Base-by-base conservation (phyloP, 2,888 invertebrate genomes). In the Noctua comes region DNA sequence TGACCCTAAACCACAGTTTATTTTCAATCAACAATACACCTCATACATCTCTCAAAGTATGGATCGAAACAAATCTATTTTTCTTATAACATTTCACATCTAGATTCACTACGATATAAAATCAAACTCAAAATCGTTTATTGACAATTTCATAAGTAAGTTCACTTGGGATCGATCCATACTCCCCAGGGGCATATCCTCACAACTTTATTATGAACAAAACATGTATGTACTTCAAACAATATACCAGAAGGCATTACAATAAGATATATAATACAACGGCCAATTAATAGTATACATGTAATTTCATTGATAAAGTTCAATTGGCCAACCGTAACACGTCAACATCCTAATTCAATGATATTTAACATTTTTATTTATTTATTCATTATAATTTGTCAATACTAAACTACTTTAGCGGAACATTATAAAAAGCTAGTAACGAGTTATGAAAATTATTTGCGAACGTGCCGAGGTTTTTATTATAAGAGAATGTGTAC, bases 401-500 rank as follows among this genome's bases (percentile, higher is more conserved):
- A 89, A 88, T 91, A 90, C 90, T 93, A 93, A 89, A 85, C 93
- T 94, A 95, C 91, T 85, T 92, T 89, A 95, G 95, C 94, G 90
- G 93, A 93, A 94, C 93, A 90, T 93, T 94, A 93, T 93, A 94
- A 94, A 88, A 95, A 95, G 95, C 95, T 95, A 95, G 90, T 91
- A 94, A 94, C 92, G 92, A 93, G 90, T 92, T 92, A 92, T 90
- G 90, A 92, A 91, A 91, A 92, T 91, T 92, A 93, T 93, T 62
- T 93, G 92, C 91, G 90, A 90, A 91, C 88, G 93, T 92, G 93
- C 91, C 80, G 83, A 85, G 80, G 82, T 83, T 86, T 75, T 48
- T 65, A 66, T 59, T 78, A 10, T 16, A 68, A 24, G 43, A 73
- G 21, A 68, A 46, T 16, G 18, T 82, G 76, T 59, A 51, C 36